Evolutionary conservation across 2,113 vertebrate genomes (phyloP).

Genomic region (Pseudolaguvia tuberculata): DNA sequence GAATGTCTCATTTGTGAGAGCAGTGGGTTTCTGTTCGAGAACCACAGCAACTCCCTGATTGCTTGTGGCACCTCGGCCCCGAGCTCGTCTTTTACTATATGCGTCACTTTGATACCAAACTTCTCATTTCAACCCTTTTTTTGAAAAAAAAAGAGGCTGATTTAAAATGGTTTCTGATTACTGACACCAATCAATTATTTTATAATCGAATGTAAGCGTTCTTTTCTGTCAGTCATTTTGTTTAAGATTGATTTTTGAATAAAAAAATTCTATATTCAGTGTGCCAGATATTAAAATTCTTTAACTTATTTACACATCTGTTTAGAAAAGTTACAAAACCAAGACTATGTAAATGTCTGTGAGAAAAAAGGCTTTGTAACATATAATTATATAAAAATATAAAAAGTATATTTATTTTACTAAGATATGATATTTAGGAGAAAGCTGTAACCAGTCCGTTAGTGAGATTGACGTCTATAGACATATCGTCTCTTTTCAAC

Average conservation of each 20-base stretch:
- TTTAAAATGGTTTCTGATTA: not conserved
- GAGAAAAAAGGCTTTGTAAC: not conserved
- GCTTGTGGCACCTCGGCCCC: constrained; percentile 6
- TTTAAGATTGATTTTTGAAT: not conserved
- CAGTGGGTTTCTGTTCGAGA: not conserved
- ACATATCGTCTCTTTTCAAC: not conserved
- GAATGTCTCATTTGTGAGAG: constrained; percentile 26
- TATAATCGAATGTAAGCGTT: not conserved
- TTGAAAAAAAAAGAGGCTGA: not conserved
- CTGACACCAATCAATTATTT: not conserved
- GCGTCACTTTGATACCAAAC: not conserved
- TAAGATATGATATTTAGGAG: not conserved
- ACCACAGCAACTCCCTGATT: constrained; percentile 17
- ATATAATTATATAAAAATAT: too few relatives aligned
- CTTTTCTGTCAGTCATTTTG: too few relatives aligned
- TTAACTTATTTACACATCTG: not conserved
- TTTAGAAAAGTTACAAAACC: not conserved
- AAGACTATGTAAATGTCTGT: not conserved
- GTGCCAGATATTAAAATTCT: not conserved
- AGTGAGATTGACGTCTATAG: not conserved
- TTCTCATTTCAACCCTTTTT: not conserved
- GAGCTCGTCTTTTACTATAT: not conserved
- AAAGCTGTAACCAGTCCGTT: not conserved
- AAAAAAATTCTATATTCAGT: too few relatives aligned
- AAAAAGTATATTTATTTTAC: too few relatives aligned